Percentiles rank a stretch among this genome's conserved stretches.
Evolutionary conservation across 1,140 invertebrate genomes (phyloP).

Genomic region (Probaryconus sp.): DNA sequence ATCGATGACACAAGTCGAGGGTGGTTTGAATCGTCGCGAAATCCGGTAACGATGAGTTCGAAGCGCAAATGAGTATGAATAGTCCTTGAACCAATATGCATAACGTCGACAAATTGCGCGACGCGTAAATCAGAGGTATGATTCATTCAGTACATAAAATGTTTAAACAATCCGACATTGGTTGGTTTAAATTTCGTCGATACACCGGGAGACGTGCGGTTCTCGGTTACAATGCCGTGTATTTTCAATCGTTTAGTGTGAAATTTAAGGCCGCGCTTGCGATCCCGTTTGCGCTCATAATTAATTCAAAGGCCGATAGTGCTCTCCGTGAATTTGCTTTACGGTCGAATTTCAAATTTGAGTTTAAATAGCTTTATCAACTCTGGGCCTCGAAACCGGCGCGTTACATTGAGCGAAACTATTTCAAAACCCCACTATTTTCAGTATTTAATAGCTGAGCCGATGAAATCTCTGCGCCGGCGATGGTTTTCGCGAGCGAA

Average conservation of each 20-base stretch:
- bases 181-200: constrained; percentile 43
- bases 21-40: constrained; percentile 16
- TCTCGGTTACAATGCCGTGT: constrained; percentile 35
- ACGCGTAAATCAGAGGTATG: constrained; percentile 50
- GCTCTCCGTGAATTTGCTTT: constrained; percentile 55
- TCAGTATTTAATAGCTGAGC: too few relatives aligned
- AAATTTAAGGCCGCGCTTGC: constrained; percentile 52
- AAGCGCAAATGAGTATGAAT: constrained; percentile 2
- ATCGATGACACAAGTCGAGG: constrained; percentile 7
- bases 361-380: constrained; percentile 49
- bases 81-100: constrained; percentile 19
- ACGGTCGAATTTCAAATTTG: constrained; percentile 58
- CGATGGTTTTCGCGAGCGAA: too few relatives aligned
- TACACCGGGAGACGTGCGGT: too few relatives aligned
- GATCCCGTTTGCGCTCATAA: constrained; percentile 52
- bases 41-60: too few relatives aligned
- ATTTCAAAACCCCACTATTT: too few relatives aligned
- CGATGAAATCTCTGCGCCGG: too few relatives aligned
- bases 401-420: not conserved
- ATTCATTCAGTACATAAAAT: constrained; percentile 52
- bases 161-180: constrained; percentile 53
- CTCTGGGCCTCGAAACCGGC: constrained; percentile 12
- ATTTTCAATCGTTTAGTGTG: constrained; percentile 56
- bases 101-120: constrained; percentile 36
- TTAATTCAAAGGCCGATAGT: constrained; percentile 55